These are phyloP conservation scores for Xenopus borealis DNA, from an alignment of 2,113 vertebrate species.

Conservation along the genomic window DNA sequence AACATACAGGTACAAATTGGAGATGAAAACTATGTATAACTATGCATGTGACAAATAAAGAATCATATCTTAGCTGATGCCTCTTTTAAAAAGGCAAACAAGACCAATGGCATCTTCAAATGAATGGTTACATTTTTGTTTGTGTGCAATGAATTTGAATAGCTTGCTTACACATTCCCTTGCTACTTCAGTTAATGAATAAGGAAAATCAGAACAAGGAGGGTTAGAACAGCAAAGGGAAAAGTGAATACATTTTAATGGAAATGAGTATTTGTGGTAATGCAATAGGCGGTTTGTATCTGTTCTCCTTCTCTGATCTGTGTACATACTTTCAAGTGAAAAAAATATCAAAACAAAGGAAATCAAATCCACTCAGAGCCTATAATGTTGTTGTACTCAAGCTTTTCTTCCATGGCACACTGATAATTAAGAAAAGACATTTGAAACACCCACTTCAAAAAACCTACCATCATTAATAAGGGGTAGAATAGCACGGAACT, in stretches of 20 bases:
- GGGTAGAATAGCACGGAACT: conserved; percentile 58
- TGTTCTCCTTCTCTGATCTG: conserved; percentile 48
- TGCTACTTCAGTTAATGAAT: conserved; percentile 50
- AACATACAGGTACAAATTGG: too few species aligned
- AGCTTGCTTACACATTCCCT: conserved; percentile 24
- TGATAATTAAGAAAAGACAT: conserved; percentile 66
- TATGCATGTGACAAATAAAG: too few species aligned
- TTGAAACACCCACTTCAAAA: conserved; percentile 65
- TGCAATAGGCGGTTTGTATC: conserved; percentile 53
- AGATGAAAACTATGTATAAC: too few species aligned
- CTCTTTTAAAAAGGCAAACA: neutral
- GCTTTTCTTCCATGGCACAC: conserved; percentile 55
- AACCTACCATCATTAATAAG: conserved; percentile 58
- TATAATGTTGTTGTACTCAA: conserved; percentile 50
- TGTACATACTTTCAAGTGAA: conserved; percentile 57
- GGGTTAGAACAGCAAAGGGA: conserved; percentile 48
- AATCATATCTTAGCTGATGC: too few species aligned
- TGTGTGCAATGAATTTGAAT: conserved; percentile 16
- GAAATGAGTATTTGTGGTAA: conserved; percentile 55
- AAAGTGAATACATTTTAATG: conserved; percentile 38
- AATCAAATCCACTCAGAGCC: conserved; percentile 54
- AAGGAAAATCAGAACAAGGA: conserved; percentile 51
- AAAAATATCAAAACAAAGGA: conserved; percentile 61
- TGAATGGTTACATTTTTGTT: conserved; percentile 22
- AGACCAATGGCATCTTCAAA: conserved; percentile 2